phyloP scores from a whole-genome alignment of 1,140 invertebrate species.

The Brachionus manjavacas region DNA sequence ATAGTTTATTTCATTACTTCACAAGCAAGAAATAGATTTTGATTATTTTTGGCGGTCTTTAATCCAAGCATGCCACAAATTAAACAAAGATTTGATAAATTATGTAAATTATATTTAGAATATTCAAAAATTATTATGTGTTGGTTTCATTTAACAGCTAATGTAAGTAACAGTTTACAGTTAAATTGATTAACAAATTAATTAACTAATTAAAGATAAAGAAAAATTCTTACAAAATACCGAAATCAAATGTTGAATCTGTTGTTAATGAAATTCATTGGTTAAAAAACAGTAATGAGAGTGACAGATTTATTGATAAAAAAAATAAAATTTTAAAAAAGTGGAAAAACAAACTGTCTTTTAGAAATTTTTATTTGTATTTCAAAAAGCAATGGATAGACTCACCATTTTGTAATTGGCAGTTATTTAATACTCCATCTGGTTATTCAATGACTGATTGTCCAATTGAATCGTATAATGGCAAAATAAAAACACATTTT shows the following conservation, averaged over 20 bases:
- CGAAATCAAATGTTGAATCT: not conserved
- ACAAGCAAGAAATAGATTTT: not conserved
- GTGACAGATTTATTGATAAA: too few species aligned
- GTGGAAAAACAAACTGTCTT: too few species aligned
- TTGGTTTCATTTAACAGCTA: not conserved
- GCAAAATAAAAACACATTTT: not conserved
- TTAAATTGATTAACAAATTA: not conserved
- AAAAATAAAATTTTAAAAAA: too few species aligned
- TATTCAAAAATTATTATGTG: not conserved
- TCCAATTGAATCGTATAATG: not conserved
- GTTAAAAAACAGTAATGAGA: not conserved
- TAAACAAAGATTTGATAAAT: not conserved
- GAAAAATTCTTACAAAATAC: not conserved
- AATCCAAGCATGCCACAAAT: not conserved
- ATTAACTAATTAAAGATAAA: not conserved
- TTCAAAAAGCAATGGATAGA: not conserved
- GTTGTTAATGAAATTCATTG: not conserved
- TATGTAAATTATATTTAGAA: not conserved
- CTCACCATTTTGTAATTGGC: not conserved
- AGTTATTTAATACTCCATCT: not conserved
- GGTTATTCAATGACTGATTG: not conserved
- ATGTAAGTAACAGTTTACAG: not conserved
- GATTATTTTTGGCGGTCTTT: not conserved
- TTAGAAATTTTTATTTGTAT: not conserved
- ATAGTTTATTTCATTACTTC: not conserved